Conservation (phyloP, 2,888 invertebrate species). For the Stenoptilia bipunctidactyla region DNA sequence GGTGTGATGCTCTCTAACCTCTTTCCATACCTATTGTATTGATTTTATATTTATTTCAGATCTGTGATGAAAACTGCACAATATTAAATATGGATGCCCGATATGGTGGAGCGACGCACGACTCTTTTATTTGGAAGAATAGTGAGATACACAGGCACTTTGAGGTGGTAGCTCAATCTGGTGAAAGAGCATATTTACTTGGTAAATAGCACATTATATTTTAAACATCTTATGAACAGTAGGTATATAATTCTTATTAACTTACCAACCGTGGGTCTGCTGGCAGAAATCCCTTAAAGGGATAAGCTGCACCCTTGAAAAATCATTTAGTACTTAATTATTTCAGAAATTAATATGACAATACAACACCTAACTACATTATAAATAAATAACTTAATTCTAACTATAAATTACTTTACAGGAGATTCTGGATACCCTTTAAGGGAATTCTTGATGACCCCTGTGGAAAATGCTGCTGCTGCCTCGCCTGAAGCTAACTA, state of each 20-base stretch:
- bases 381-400: background rate
- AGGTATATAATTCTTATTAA: too few species aligned
- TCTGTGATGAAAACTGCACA: background rate
- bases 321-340: too few species aligned
- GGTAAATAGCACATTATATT: background rate
- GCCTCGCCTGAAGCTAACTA: too few species aligned
- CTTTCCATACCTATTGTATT: background rate
- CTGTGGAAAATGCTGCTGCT: background rate
- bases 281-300: too few species aligned
- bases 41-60: background rate
- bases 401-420: background rate
- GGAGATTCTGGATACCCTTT: too few species aligned
- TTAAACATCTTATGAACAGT: background rate
- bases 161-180: background rate
- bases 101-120: background rate
- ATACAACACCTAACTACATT: background rate
- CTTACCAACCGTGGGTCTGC: too few species aligned
- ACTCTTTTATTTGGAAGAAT: background rate
- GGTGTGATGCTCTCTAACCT: too few species aligned
- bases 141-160: background rate
- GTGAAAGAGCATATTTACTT: background rate
- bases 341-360: too few species aligned
- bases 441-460: background rate
- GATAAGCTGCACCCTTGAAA: too few species aligned
- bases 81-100: background rate